These are phyloP conservation scores for Melanotaenia parkinsoni DNA, from an alignment of 2,797 vertebrate genomes.

Conservation along the genomic window DNA sequence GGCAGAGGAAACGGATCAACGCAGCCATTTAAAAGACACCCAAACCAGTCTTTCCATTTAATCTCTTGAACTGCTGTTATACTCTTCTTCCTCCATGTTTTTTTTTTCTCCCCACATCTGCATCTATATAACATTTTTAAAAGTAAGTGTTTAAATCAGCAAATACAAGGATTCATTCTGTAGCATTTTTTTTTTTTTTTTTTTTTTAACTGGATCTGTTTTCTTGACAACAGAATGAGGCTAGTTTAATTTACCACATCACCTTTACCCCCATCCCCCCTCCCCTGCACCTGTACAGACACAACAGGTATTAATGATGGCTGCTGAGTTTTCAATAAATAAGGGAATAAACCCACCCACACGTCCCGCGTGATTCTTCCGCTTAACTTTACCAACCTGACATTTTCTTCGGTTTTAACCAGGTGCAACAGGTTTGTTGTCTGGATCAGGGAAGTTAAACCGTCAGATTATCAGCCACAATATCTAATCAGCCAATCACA, in stretches of 20 bases:
- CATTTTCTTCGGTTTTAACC: not conserved
- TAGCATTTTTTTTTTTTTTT: constrained; percentile 51
- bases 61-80: too few species aligned
- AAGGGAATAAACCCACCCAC: constrained; percentile 53
- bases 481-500: not conserved
- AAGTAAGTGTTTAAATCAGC: too few species aligned
- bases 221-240: constrained; percentile 62
- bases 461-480: too few species aligned
- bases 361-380: constrained; percentile 28
- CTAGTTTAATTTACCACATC: constrained; percentile 59
- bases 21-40: too few species aligned
- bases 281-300: constrained; percentile 56
- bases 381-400: not conserved
- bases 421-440: not conserved
- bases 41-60: too few species aligned
- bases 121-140: too few species aligned
- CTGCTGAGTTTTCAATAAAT: constrained; percentile 85
- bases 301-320: constrained; percentile 69
- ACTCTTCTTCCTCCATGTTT: too few species aligned
- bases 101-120: too few species aligned
- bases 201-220: constrained; percentile 18
- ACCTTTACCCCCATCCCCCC: constrained; percentile 1
- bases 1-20: too few species aligned
- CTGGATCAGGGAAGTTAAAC: too few species aligned
- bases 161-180: constrained; percentile 28